A percentile compares a stretch with the other conserved stretches of the same genome.
Conservation (phyloP, 2,888 invertebrate genomes). For the Brachynemurus nebulosus region DNA sequence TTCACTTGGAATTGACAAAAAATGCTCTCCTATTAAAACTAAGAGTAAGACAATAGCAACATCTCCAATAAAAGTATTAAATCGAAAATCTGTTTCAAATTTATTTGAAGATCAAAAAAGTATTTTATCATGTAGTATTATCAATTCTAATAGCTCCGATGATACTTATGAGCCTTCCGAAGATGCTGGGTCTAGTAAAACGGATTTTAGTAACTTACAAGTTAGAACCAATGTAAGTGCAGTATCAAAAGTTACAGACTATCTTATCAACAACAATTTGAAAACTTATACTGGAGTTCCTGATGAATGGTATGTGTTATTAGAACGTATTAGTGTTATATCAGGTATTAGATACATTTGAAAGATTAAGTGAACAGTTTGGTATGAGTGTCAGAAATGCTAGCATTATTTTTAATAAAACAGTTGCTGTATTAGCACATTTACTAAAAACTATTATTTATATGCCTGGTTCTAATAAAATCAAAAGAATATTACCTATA, state of each 20-base stretch:
- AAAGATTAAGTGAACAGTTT: slow-evolving; percentile 13
- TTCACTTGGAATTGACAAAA: slow-evolving; percentile 5
- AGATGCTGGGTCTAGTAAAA: slow-evolving; percentile 7
- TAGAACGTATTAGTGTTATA: slow-evolving; percentile 10
- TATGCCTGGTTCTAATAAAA: slow-evolving; percentile 8
- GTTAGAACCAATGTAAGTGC: slow-evolving; percentile 6
- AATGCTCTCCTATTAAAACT: slow-evolving; percentile 11
- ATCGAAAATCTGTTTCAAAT: slow-evolving; percentile 8
- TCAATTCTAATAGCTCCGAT: slow-evolving; percentile 7
- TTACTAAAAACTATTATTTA: slow-evolving; percentile 9
- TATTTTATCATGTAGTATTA: slow-evolving; percentile 9
- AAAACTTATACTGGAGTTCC: slow-evolving; percentile 11
- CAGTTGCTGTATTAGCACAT: slow-evolving; percentile 13
- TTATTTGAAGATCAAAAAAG: slow-evolving; percentile 8
- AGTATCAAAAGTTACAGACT: slow-evolving; percentile 9
- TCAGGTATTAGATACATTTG: slow-evolving; percentile 12
- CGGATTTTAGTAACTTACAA: slow-evolving; percentile 9
- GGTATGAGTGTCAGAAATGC: slow-evolving; percentile 12
- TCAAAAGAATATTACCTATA: slow-evolving; percentile 3
- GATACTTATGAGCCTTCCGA: slow-evolving; percentile 10
- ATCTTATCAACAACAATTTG: slow-evolving; percentile 11
- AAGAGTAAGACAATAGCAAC: slow-evolving; percentile 1
- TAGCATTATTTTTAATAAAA: slow-evolving; percentile 13
- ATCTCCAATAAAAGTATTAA: slow-evolving; percentile 6
- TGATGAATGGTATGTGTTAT: slow-evolving; percentile 7